These are phyloP conservation scores for Eilema depressum DNA, from an alignment of 2,888 invertebrate species.

Conservation along the genomic window DNA sequence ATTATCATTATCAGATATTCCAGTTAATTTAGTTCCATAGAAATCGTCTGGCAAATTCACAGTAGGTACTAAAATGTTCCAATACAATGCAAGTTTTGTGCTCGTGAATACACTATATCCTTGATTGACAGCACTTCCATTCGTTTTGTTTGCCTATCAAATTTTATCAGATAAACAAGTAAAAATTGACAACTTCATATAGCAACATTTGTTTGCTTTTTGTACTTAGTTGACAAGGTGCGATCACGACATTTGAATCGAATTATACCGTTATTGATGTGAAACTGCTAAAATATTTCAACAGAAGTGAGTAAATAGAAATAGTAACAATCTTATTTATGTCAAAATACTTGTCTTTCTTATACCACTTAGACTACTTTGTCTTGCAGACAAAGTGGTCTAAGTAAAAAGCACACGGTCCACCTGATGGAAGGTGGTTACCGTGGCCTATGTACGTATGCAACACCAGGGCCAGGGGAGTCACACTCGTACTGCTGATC, in stretches of 20 bases:
- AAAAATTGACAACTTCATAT: not conserved
- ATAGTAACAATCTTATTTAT: not conserved
- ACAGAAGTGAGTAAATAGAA: not conserved
- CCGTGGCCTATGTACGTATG: too few species aligned
- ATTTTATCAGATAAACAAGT: slow-evolving; percentile 25
- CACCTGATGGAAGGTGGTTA: too few species aligned
- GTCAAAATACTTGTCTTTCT: not conserved
- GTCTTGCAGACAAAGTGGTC: too few species aligned
- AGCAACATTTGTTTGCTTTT: not conserved
- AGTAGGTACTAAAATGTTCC: not conserved
- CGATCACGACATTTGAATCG: not conserved
- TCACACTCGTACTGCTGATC: too few species aligned
- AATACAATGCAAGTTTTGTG: not conserved
- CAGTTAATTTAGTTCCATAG: not conserved
- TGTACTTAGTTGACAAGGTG: not conserved
- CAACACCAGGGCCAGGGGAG: too few species aligned
- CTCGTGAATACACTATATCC: not conserved
- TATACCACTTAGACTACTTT: too few species aligned
- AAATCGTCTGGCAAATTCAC: not conserved
- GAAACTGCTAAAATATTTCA: not conserved
- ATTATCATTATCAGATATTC: not conserved
- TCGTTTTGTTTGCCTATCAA: slow-evolving; percentile 4
- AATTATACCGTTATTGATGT: not conserved
- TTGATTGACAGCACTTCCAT: slow-evolving; percentile 1
- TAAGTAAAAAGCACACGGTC: too few species aligned